Percentiles rank a stretch among this genome's conserved stretches.
These are phyloP conservation scores for Zaprionus obscuricornis DNA, from an alignment of 2,888 invertebrate species.

Conservation along the genomic window DNA sequence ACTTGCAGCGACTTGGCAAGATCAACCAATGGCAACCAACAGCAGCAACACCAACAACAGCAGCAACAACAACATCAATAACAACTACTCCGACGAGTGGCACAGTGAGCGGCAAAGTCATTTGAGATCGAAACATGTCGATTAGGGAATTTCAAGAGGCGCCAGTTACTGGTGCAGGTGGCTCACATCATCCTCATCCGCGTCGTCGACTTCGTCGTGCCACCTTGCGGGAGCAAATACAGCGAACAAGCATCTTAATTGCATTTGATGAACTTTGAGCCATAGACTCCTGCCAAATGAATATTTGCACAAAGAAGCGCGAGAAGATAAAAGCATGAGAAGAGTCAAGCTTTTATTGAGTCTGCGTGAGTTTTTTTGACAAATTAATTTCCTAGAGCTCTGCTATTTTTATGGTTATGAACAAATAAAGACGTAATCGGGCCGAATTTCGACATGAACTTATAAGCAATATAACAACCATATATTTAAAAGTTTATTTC, in stretches of 20 bases:
- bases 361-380: conserved; percentile 24
- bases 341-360: not conserved
- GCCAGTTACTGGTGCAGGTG: conserved; percentile 74
- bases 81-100: conserved; percentile 15
- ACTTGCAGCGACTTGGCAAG: conserved; percentile 54
- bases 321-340: conserved; percentile 2
- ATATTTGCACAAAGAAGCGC: conserved; percentile 47
- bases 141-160: conserved; percentile 82
- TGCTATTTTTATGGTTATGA: no score
- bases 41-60: conserved; percentile 1
- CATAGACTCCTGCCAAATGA: conserved; percentile 52
- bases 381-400: conserved; percentile 43
- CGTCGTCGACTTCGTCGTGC: conserved; percentile 14
- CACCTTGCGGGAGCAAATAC: conserved; percentile 69
- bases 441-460: no score
- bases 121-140: conserved; percentile 81
- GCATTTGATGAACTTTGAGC: conserved; percentile 82
- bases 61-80: conserved; percentile 6
- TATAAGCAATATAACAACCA: no score
- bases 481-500: no score
- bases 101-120: conserved; percentile 62
- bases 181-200: conserved; percentile 61
- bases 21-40: conserved; percentile 27
- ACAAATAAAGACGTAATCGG: no score
- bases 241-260: conserved; percentile 81